Evolutionary conservation across 2,888 invertebrate species (phyloP), one percentile per base, ranked within the genome.

Genomic region (Troides oblongomaculatus): DNA sequence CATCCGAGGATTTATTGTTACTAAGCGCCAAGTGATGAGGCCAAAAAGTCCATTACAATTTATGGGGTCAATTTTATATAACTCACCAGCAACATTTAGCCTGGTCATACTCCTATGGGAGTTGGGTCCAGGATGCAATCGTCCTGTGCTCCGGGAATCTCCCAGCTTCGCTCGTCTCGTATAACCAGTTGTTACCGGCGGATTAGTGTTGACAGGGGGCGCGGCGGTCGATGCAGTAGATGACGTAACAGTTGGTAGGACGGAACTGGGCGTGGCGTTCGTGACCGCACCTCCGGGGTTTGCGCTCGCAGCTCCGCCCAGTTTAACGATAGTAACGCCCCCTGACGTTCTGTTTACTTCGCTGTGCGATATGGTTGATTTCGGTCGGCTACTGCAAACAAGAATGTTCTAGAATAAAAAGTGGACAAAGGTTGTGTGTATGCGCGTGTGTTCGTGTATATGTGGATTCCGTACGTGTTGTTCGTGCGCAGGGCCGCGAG

Each of bases 21-120:
- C 39, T 39, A 39, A 39, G 8, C 39, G 39, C 39, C 1, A 39
- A 10, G 7, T 39, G 39, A 39, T 39, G 7, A 10, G 1, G 8
- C 17, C 2, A 18, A 17, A 50, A 14, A 18, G 10, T 4, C 21
- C 21, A 21, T 21, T 21, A 21, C 21, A 21, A 21, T 21, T 21
- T 5, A 2, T 1, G 17, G 14, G 4, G 50, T 50, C 17, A 50
- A 50, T 17, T 14, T 46, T 46, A 14, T 12, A 4, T 1, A 56
- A 66, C 75, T 72, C 30, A 93, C 95, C 95, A 69, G 95, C 95
- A 69, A 95, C 94, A 84, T 96, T 96, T 23, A 97, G 93, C 60
- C 96, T 89, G 0, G 96, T 96, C 95, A 96, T 96, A 83, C 96
- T 96, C 71, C 96, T 90, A 79, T 96, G 96, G 7, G 96, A 95